Conservation (phyloP, 2,113 vertebrate genomes). For the Oreotrochilus melanogaster region DNA sequence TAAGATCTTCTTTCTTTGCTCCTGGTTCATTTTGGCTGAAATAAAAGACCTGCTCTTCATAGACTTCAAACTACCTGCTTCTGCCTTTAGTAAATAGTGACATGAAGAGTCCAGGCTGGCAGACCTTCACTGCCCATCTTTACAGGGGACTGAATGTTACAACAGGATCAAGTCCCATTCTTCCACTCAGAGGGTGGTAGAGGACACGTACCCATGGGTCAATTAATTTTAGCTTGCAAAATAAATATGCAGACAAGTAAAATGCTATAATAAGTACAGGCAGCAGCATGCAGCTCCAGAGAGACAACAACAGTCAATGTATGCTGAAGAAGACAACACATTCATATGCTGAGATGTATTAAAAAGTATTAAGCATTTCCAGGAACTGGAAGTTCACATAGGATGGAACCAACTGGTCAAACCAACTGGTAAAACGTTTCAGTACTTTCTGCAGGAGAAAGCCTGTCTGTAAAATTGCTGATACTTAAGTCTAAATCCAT, state of each 20-base stretch:
- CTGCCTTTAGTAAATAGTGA: neutral
- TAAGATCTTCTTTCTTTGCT: neutral
- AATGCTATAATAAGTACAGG: neutral
- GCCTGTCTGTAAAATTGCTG: neutral
- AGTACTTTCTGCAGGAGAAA: neutral
- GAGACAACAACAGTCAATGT: neutral
- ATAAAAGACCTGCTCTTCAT: neutral
- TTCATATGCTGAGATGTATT: neutral
- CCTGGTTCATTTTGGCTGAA: too few relatives aligned
- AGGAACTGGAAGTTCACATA: neutral
- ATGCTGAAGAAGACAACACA: neutral
- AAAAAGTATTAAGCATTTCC: accelerated
- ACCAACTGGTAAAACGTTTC: neutral
- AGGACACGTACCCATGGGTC: accelerated
- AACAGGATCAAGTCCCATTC: neutral
- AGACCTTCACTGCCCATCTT: neutral
- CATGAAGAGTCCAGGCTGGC: neutral
- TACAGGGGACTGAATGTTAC: neutral
- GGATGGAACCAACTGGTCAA: neutral
- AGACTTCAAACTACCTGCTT: neutral
- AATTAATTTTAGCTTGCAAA: neutral
- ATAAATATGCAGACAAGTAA: neutral
- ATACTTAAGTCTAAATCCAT: neutral
- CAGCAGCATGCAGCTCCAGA: neutral
- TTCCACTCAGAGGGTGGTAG: neutral